These are phyloP conservation scores for Drosophila neoperkinsi DNA, from an alignment of 2,888 invertebrate species.

Conservation along the genomic window DNA sequence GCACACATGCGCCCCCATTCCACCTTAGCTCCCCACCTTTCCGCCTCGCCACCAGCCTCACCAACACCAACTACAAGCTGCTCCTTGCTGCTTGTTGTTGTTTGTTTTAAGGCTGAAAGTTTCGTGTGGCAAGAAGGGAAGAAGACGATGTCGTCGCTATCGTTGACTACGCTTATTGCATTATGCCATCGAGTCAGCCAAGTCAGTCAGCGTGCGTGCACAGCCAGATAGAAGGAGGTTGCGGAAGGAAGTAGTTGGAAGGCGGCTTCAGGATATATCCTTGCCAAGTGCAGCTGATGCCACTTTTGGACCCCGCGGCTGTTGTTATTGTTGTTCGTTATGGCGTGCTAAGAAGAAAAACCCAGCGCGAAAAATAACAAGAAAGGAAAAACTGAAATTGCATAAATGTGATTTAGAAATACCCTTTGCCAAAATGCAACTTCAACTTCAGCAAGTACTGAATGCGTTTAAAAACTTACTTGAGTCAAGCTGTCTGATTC, in stretches of 20 bases:
- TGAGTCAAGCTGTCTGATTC: not conserved
- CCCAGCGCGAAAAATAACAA: slow-evolving; percentile 38
- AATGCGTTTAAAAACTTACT: no score
- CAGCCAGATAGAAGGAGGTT: slow-evolving; percentile 32
- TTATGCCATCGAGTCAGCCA: slow-evolving; percentile 62
- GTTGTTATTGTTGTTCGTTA: slow-evolving; percentile 51
- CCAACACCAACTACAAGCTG: not conserved
- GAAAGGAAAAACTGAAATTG: slow-evolving; percentile 13
- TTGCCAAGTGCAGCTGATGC: slow-evolving; percentile 76
- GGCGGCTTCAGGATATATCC: slow-evolving; percentile 67
- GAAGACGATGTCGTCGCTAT: slow-evolving; percentile 55
- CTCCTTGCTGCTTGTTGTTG: slow-evolving; percentile 21
- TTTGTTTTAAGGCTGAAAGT: slow-evolving; percentile 65
- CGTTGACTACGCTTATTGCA: slow-evolving; percentile 80
- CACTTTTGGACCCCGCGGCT: slow-evolving; percentile 70
- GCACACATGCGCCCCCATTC: slow-evolving; percentile 66
- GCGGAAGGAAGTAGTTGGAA: slow-evolving; percentile 14
- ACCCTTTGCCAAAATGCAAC: slow-evolving; percentile 6
- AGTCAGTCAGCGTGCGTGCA: slow-evolving; percentile 66
- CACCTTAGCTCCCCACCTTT: no score
- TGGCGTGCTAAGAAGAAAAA: slow-evolving; percentile 56
- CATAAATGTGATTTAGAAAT: slow-evolving; percentile 19
- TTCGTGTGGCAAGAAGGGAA: slow-evolving; percentile 14
- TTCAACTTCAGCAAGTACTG: not conserved
- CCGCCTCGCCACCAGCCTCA: not conserved